Evolutionary conservation across 1,140 invertebrate genomes (phyloP).

Genomic region (Steinernema feltiae): DNA sequence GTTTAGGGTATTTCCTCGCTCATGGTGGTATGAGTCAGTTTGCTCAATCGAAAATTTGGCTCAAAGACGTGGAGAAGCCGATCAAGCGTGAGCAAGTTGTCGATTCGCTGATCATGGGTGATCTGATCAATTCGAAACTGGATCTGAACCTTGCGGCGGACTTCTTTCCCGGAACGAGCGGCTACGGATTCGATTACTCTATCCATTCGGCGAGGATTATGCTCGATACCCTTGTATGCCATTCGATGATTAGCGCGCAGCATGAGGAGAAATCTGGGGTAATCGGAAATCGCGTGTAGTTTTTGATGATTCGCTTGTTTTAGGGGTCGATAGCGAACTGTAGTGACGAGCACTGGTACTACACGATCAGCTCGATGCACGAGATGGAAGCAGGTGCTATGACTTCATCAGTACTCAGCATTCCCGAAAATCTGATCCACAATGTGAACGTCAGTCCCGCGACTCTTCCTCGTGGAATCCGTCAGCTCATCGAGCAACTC

Average conservation of each 20-base stretch:
- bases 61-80: neutral
- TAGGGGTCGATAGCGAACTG: no score
- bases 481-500: no score
- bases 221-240: neutral
- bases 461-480: no score
- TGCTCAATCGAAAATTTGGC: neutral
- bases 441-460: no score
- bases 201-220: neutral
- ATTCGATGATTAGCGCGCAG: neutral
- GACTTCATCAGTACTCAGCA: no score
- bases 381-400: no score
- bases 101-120: neutral
- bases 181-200: neutral
- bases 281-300: no score
- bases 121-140: neutral
- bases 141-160: neutral
- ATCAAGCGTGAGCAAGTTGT: neutral
- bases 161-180: neutral
- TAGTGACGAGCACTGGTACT: no score
- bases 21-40: neutral
- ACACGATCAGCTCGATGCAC: no score
- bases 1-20: neutral
- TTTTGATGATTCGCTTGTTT: neutral
- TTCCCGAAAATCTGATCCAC: no score
- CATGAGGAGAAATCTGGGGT: neutral